phyloP scores from a whole-genome alignment of 2,888 invertebrate species.

The Mamestra brassicae region DNA sequence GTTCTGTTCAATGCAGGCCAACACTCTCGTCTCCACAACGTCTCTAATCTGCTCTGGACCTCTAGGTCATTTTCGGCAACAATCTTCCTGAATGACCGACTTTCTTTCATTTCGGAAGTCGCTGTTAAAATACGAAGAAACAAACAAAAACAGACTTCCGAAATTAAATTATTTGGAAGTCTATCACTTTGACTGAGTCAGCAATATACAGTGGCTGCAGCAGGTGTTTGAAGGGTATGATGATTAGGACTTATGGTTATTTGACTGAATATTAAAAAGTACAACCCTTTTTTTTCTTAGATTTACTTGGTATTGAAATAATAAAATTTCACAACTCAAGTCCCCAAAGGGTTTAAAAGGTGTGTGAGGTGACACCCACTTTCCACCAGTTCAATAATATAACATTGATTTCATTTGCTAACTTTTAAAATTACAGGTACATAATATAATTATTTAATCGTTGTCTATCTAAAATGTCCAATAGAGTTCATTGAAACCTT shows the following conservation, averaged over 20 bases:
- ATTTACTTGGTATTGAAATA: slow-evolving; percentile 20
- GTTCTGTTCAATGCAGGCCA: no score
- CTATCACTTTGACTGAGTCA: no score
- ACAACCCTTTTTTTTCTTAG: neutral
- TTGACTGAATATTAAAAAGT: neutral
- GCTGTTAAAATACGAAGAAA: no score
- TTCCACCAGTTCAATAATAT: slow-evolving; percentile 9
- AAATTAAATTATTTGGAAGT: no score
- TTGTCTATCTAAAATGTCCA: slow-evolving; percentile 23
- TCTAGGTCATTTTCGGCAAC: no score
- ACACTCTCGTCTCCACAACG: no score
- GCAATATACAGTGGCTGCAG: no score
- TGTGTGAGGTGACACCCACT: neutral
- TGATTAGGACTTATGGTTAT: neutral
- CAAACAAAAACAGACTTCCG: no score
- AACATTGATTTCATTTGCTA: slow-evolving; percentile 18
- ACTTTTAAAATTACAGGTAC: slow-evolving; percentile 24
- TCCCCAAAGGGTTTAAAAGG: neutral
- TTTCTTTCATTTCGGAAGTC: no score
- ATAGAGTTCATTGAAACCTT: slow-evolving; percentile 21
- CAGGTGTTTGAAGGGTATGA: no score
- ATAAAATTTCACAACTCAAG: neutral
- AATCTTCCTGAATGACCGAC: no score
- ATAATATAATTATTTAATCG: slow-evolving; percentile 32
- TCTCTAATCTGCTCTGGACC: no score